Evolutionary conservation across 2,888 invertebrate genomes (phyloP), one percentile per base, ranked within the genome.

Genomic region (Aquatica leii): DNA sequence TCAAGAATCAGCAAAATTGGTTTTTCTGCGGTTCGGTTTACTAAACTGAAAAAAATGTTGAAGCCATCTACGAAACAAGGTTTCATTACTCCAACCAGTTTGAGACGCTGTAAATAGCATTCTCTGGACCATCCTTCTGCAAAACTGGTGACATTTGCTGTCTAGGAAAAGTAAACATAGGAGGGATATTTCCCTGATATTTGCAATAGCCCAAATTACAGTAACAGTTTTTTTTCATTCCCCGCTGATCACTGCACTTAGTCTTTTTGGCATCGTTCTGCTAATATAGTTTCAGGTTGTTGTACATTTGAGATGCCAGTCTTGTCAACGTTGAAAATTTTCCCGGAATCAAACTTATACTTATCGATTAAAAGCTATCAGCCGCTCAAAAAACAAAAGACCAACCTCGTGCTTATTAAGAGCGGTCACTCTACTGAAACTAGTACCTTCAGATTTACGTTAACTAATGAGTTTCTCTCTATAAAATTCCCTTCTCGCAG

Each of bases 271-370:
- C n/a, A n/a, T n/a, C n/a, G n/a, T n/a, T n/a, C n/a, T 41, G 41
- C 41, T 15, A 41, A 41, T 6, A 41, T 41, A 41, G 8, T 41
- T 41, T 41, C 41, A 41, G 41, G 15, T 41, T 41, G 41, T 41
- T 41, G 2, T 24, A 24, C 24, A 6, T 24, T 24, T 2, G 24
- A 24, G 24, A 24, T 24, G 4, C 24, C 24, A 4, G 24, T 24
- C 24, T 24, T 6, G 6, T 24, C 24, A 4, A 24, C 24, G 24
- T 24, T 24, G 24, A 24, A 24, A 24, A 24, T 24, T 24, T 24
- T 24, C 6, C 6, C 24, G 6, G 24, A 6, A 4, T 24, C 2
- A 24, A 24, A 24, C 6, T 24, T 24, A 2, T 6, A 24, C 6
- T 24, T 24, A 4, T 24, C 24, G 4, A 24, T 24, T 6, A 24